phyloP scores from a whole-genome alignment of 2,113 vertebrate species.

The Columba livia region DNA sequence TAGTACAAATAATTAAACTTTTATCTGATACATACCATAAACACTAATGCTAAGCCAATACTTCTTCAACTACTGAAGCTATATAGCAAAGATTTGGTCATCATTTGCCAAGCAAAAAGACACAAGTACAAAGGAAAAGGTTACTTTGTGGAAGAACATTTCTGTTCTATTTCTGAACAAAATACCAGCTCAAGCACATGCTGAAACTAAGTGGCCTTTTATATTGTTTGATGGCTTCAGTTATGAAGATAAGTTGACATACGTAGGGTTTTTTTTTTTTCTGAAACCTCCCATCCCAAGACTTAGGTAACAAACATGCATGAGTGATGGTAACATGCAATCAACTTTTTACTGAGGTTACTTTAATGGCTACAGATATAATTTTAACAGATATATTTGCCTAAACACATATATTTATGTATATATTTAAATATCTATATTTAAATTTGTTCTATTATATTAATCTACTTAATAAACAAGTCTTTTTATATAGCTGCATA shows the following conservation, averaged over 20 bases:
- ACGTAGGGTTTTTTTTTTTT: neutral
- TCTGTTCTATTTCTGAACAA: conserved; percentile 3
- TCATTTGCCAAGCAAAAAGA: neutral
- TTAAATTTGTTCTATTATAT: neutral
- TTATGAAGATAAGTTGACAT: neutral
- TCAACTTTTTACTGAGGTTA: neutral
- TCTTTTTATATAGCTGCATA: neutral
- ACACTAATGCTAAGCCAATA: neutral
- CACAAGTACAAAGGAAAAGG: neutral
- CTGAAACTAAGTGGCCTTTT: neutral
- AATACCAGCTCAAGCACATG: neutral
- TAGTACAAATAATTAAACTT: neutral
- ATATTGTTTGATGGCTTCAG: neutral
- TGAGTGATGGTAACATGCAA: neutral
- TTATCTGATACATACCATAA: neutral
- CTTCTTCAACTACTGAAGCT: neutral
- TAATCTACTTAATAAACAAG: neutral
- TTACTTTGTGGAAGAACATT: neutral
- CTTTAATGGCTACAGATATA: neutral
- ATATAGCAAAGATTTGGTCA: neutral
- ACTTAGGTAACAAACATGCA: neutral
- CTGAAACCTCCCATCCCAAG: neutral
- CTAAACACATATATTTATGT: neutral
- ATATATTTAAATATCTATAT: neutral
- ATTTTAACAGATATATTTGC: neutral